These are phyloP conservation scores for Drosophila hydei DNA, from an alignment of 1,140 invertebrate genomes.

Conservation along the genomic window DNA sequence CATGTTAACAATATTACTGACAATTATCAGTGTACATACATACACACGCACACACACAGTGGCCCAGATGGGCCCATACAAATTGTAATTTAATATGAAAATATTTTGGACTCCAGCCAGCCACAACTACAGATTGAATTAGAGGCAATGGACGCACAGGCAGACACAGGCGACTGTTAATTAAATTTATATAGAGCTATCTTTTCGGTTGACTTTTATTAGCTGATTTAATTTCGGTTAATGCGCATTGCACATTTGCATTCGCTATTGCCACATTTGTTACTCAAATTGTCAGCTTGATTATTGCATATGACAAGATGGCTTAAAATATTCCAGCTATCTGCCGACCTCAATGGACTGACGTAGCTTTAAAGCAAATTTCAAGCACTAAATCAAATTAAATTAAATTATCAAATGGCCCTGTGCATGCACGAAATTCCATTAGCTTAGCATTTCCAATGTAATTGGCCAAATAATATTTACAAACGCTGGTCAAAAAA, in stretches of 20 bases:
- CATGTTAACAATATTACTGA: conserved; percentile 47
- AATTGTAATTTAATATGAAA: conserved; percentile 65
- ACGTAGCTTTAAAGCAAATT: conserved; percentile 26
- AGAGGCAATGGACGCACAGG: conserved; percentile 1
- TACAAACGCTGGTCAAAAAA: conserved; percentile 3
- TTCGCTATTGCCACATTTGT: conserved; percentile 26
- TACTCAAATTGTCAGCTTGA: conserved; percentile 25
- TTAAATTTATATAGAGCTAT: conserved; percentile 47
- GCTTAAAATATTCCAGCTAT: neutral
- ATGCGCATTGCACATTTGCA: conserved; percentile 49
- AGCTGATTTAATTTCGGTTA: conserved; percentile 75
- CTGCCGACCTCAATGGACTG: too few species aligned
- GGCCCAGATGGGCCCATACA: conserved; percentile 10
- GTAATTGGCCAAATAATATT: conserved; percentile 15
- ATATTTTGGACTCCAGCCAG: conserved; percentile 19
- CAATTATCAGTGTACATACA: conserved; percentile 46
- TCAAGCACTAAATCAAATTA: conserved; percentile 37
- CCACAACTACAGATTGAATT: conserved; percentile 29
- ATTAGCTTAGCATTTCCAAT: neutral
- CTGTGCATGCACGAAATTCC: neutral
- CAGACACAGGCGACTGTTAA: conserved; percentile 13
- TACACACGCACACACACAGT: neutral
- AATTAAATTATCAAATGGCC: conserved; percentile 32
- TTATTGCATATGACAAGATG: conserved; percentile 12
- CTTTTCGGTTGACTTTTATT: conserved; percentile 64